Percentiles rank a stretch among this genome's conserved stretches.
Conservation (phyloP, 2,797 vertebrate genomes). For the Rhincodon typus region DNA sequence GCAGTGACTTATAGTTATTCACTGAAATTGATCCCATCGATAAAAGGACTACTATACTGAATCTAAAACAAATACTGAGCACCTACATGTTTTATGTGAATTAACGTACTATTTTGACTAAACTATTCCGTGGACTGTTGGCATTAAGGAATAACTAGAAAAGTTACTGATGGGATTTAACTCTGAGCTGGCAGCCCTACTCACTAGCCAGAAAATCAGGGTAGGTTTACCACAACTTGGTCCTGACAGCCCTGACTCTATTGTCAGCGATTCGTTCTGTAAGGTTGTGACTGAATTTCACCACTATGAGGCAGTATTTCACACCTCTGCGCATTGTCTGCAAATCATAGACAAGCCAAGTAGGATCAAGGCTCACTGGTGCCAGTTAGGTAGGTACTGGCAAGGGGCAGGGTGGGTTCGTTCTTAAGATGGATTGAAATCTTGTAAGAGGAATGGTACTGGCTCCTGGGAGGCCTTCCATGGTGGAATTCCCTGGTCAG, state of each 20-base stretch:
- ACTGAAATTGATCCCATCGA: neutral
- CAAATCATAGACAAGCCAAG: too few species aligned
- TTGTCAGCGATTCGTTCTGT: neutral
- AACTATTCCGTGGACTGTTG: neutral
- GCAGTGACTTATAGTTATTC: neutral
- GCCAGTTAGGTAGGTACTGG: neutral
- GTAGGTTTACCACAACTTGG: too few species aligned
- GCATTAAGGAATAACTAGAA: neutral
- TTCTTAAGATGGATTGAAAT: too few species aligned
- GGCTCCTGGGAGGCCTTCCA: neutral
- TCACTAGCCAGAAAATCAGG: neutral
- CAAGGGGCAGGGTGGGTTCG: too few species aligned
- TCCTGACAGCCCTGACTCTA: too few species aligned
- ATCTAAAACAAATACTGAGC: neutral
- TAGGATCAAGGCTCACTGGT: neutral
- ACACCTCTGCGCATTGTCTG: too few species aligned
- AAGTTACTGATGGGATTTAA: neutral
- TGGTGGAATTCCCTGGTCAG: neutral
- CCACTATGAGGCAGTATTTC: neutral
- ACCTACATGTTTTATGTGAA: neutral
- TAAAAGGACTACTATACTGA: neutral
- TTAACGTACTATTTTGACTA: neutral
- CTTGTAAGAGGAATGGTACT: neutral
- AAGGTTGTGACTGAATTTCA: neutral
- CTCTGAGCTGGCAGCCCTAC: neutral